These are phyloP conservation scores for Sciaenops ocellatus DNA, from an alignment of 2,797 vertebrate genomes.

Conservation along the genomic window DNA sequence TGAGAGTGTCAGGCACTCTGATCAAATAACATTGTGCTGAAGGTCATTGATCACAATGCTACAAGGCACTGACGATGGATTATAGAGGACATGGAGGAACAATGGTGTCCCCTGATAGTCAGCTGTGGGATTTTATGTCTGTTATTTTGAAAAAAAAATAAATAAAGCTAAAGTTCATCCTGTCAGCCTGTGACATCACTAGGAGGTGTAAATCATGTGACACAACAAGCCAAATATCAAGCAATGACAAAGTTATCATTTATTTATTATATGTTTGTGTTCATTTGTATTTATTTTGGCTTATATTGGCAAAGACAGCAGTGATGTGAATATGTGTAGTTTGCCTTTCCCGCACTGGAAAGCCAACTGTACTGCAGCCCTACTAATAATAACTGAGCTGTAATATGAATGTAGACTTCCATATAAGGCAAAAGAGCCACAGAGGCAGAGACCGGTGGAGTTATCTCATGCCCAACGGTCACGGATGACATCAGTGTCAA, in stretches of 20 bases:
- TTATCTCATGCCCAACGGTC: slow-evolving; percentile 69
- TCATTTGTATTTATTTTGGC: slow-evolving; percentile 28
- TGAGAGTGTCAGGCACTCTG: slow-evolving; percentile 34
- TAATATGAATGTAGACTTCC: slow-evolving; percentile 67
- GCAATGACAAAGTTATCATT: background rate
- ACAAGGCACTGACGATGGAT: background rate
- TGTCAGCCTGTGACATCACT: background rate
- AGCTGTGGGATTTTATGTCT: background rate
- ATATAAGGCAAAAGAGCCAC: slow-evolving; percentile 71
- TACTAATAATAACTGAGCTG: slow-evolving; percentile 75
- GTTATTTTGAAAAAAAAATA: background rate
- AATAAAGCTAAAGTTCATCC: background rate
- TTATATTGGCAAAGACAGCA: slow-evolving; percentile 6
- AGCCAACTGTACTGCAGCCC: slow-evolving; percentile 40
- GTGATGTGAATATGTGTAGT: slow-evolving; percentile 53
- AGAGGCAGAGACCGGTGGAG: slow-evolving; percentile 46
- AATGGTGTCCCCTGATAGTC: background rate
- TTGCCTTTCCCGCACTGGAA: slow-evolving; percentile 54
- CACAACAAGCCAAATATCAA: slow-evolving; percentile 3
- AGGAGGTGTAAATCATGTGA: background rate
- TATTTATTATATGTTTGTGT: background rate
- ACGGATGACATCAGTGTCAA: slow-evolving; percentile 74
- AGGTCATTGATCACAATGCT: slow-evolving; percentile 51
- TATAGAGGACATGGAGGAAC: slow-evolving; percentile 1
- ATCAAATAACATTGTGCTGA: slow-evolving; percentile 51